phyloP scores from a whole-genome alignment of 1,140 invertebrate genomes.

The Neuroterus valhalla region DNA sequence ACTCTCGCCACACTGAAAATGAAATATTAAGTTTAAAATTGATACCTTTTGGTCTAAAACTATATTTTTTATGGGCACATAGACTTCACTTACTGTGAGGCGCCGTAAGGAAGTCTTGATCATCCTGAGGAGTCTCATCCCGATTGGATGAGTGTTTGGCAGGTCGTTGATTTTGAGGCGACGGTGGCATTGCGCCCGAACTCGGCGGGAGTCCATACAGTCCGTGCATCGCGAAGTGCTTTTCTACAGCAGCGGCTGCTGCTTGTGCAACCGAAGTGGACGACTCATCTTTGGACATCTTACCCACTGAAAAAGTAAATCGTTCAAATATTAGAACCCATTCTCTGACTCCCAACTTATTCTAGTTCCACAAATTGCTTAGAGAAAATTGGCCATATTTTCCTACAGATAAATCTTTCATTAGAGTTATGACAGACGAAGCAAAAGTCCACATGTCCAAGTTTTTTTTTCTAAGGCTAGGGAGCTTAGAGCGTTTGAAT shows the following conservation, averaged over 20 bases:
- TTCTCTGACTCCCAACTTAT: background rate
- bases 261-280: constrained; percentile 63
- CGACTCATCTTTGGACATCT: constrained; percentile 67
- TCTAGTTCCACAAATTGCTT: background rate
- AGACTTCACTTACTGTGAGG: constrained; percentile 63
- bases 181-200: constrained; percentile 67
- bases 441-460: constrained; percentile 23
- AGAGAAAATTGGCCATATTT: constrained; percentile 1
- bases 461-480: constrained; percentile 16
- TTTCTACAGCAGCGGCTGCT: constrained; percentile 69
- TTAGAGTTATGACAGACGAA: constrained; percentile 32
- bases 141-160: constrained; percentile 65
- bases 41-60: background rate
- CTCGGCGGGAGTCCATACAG: constrained; percentile 68
- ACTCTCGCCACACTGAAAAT: constrained; percentile 79
- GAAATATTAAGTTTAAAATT: background rate
- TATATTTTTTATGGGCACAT: background rate
- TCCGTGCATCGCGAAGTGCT: constrained; percentile 73
- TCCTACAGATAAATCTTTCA: constrained; percentile 22
- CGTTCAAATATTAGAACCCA: background rate
- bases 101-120: constrained; percentile 69
- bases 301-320: constrained; percentile 60
- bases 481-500: constrained; percentile 1
- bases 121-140: constrained; percentile 64
- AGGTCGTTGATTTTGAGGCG: constrained; percentile 68